Evolutionary conservation across 2,888 invertebrate species (phyloP), one percentile per base, ranked within the genome.

Genomic region (Callosobruchus maculatus): DNA sequence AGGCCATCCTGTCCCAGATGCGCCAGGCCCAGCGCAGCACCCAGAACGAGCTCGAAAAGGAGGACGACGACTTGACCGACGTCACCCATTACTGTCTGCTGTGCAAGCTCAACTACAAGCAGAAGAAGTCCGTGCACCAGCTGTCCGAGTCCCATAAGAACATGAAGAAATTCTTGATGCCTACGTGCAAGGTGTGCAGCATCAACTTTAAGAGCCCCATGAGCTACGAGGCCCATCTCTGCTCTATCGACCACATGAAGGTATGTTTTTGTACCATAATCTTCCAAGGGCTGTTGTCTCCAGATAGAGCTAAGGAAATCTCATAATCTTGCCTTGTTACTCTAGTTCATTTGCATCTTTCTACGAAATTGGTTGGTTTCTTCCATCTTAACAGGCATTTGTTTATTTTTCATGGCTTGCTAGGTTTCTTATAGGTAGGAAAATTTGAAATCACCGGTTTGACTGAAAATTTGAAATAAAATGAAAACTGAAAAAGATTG

Each of bases 81-180:
- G 81, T 85, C 76, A 88, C 86, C 31, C 85, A 84, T 81, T 87
- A 86, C 76, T 88, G 88, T 79, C 85, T 86, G 2, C 78, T 87
- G 72, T 88, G 88, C 80, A 87, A 87, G 79, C 78, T 87, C 70
- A 88, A 88, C 77, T 87, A 87, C 78, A 87, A 86, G 75, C 87
- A 87, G 76, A 83, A 84, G 22, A 93, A 94, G 83, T 91, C 92
- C 76, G 91, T 93, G 75, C 96, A 96, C 89, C 93, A 94, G 83
- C 88, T 91, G 74, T 94, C 95, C 26, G 93, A 94, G 81, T 91
- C 94, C 49, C 95, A 96, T 84, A 92, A 94, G 86, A 93, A 93
- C 83, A 95, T 95, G 91, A 94, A 94, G 86, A 92, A 94, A 83
- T 95, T 95, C 87, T 88, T 96, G 77, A 92, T 94, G 90, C 95